Evolutionary conservation across 2,113 vertebrate species (phyloP).

Genomic region (Ploceus nigricollis): DNA sequence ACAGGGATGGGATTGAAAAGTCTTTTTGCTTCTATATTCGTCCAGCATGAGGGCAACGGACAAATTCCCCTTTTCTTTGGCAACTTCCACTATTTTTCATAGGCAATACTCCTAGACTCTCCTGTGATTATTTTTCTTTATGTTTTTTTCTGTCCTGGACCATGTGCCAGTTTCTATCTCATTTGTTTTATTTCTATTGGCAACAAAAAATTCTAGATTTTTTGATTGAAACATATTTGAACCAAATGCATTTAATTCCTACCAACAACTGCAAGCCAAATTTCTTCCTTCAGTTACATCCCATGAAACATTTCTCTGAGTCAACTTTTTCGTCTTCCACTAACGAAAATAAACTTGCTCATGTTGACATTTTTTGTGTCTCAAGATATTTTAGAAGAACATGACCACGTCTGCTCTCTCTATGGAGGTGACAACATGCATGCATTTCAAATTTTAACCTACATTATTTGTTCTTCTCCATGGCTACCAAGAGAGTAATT

Average conservation of each 20-base stretch:
- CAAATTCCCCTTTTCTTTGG: not conserved
- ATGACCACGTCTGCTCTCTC: fast-evolving
- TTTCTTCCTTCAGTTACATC: not conserved
- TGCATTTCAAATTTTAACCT: not conserved
- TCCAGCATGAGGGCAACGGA: not conserved
- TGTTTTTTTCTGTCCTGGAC: not conserved
- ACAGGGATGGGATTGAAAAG: not conserved
- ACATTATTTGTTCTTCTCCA: not conserved
- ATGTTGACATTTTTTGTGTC: not conserved
- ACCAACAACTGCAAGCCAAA: not conserved
- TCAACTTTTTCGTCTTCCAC: not conserved
- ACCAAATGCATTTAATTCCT: not conserved
- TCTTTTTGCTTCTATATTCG: not conserved
- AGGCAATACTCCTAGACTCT: not conserved
- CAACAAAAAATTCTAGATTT: not conserved
- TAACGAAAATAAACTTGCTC: not conserved
- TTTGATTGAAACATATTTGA: not conserved
- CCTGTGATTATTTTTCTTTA: not conserved
- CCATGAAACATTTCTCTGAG: not conserved
- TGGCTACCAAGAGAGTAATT: not conserved
- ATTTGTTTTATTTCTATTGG: not conserved
- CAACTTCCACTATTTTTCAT: not conserved
- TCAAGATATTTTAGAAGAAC: not conserved
- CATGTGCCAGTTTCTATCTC: not conserved
- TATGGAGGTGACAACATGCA: not conserved